Evolutionary conservation across 2,888 invertebrate species (phyloP).

Genomic region (Melikaiella ostensackeni): DNA sequence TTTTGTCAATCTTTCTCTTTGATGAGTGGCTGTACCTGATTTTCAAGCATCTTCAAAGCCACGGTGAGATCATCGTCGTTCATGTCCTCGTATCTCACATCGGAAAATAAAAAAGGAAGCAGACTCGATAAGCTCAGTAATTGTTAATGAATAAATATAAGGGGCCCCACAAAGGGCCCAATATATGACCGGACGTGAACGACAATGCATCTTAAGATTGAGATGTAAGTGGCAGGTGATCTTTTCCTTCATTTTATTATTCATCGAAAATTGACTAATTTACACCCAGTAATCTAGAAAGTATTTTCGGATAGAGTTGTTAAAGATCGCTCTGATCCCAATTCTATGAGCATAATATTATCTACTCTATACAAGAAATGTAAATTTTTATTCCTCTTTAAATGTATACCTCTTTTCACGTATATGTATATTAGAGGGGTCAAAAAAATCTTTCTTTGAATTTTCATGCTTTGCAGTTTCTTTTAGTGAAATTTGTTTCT

Average conservation of each 20-base stretch:
- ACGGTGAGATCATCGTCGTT: slow-evolving; percentile 51
- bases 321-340: neutral
- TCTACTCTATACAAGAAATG: neutral
- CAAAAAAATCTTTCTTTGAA: no score
- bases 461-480: no score
- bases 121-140: slow-evolving; percentile 64
- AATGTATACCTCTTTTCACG: no score
- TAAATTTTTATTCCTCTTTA: neutral
- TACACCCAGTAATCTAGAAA: slow-evolving; percentile 27
- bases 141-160: slow-evolving; percentile 77
- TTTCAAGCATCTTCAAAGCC: slow-evolving; percentile 24
- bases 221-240: slow-evolving; percentile 52
- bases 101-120: slow-evolving; percentile 54
- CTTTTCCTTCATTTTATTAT: slow-evolving; percentile 51
- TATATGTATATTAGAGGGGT: no score
- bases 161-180: slow-evolving; percentile 65
- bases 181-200: slow-evolving; percentile 66
- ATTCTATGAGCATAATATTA: neutral
- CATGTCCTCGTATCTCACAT: slow-evolving; percentile 56
- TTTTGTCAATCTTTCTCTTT: neutral
- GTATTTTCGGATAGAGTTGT: neutral
- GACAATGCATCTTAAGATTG: slow-evolving; percentile 65
- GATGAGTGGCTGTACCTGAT: neutral
- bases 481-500: no score
- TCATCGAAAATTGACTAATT: slow-evolving; percentile 44